These are phyloP conservation scores for Ceraclea dissimilis DNA, from an alignment of 2,888 invertebrate species.

Conservation along the genomic window DNA sequence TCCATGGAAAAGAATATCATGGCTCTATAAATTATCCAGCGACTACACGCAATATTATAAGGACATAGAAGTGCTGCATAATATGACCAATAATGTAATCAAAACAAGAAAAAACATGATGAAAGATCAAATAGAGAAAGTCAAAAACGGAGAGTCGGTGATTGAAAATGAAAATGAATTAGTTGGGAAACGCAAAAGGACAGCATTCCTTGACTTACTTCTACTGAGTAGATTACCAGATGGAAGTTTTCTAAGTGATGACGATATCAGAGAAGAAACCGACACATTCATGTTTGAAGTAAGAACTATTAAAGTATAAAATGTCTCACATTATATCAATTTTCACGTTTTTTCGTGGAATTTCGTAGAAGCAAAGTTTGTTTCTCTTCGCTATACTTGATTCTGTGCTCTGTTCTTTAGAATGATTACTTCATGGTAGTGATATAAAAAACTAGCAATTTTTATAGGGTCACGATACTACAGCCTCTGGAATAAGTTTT, in stretches of 20 bases:
- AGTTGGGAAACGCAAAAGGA: constrained; percentile 26
- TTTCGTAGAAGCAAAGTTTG: too few species aligned
- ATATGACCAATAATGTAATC: constrained; percentile 2
- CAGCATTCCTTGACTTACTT: constrained; percentile 34
- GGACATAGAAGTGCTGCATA: not conserved
- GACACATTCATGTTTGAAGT: constrained; percentile 39
- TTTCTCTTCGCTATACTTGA: too few species aligned
- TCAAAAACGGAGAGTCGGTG: constrained; percentile 1
- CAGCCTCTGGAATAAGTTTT: constrained; percentile 40
- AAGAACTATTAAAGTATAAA: not conserved
- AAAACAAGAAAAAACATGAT: not conserved
- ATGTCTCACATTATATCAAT: too few species aligned
- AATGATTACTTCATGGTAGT: too few species aligned
- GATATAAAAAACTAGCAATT: too few species aligned
- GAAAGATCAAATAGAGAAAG: constrained; percentile 5
- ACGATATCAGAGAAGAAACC: constrained; percentile 34
- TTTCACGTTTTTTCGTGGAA: too few species aligned
- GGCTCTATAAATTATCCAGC: not conserved
- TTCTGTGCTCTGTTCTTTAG: too few species aligned
- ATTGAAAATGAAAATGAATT: constrained; percentile 2
- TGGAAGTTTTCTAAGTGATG: constrained; percentile 29
- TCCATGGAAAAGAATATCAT: constrained; percentile 4
- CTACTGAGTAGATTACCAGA: constrained; percentile 30
- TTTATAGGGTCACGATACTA: constrained; percentile 43
- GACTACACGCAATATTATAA: not conserved